Percentiles rank a stretch among this genome's conserved stretches.
Conservation (phyloP, 35 echinoderm and acorn worm species). For the Amphiura filiformis region DNA sequence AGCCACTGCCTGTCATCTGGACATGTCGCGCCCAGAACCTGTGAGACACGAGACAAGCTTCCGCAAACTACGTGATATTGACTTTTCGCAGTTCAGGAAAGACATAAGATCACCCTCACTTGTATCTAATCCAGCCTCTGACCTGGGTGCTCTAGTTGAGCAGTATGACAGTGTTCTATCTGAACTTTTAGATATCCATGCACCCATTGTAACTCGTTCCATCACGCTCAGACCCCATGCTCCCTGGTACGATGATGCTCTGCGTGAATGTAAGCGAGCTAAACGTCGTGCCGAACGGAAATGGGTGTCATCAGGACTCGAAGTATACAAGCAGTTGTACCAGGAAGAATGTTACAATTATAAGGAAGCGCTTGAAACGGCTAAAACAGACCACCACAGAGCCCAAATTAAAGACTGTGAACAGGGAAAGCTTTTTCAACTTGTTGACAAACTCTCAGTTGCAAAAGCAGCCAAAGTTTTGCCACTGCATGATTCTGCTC, state of each 20-base stretch:
- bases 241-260: constrained; percentile 42
- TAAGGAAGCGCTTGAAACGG: neutral
- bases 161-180: constrained; percentile 32
- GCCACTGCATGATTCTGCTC: neutral
- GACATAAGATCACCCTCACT: constrained; percentile 8
- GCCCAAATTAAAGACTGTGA: constrained; percentile 9
- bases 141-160: constrained; percentile 22
- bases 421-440: constrained; percentile 16
- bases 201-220: constrained; percentile 18
- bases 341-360: constrained; percentile 15
- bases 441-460: constrained; percentile 14
- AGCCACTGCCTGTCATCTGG: constrained; percentile 1
- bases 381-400: constrained; percentile 14
- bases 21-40: constrained; percentile 16
- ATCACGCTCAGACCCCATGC: constrained; percentile 48
- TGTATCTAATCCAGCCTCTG: neutral
- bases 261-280: constrained; percentile 28
- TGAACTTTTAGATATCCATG: constrained; percentile 41
- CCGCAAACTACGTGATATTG: constrained; percentile 34
- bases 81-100: constrained; percentile 22
- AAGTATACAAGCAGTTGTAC: constrained; percentile 31
- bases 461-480: neutral
- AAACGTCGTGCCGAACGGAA: constrained; percentile 25
- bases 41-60: constrained; percentile 14
- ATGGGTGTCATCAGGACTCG: constrained; percentile 17